These are phyloP conservation scores for Cryptoblepharus egeriae DNA, from an alignment of 2,797 vertebrate species.

Conservation along the genomic window DNA sequence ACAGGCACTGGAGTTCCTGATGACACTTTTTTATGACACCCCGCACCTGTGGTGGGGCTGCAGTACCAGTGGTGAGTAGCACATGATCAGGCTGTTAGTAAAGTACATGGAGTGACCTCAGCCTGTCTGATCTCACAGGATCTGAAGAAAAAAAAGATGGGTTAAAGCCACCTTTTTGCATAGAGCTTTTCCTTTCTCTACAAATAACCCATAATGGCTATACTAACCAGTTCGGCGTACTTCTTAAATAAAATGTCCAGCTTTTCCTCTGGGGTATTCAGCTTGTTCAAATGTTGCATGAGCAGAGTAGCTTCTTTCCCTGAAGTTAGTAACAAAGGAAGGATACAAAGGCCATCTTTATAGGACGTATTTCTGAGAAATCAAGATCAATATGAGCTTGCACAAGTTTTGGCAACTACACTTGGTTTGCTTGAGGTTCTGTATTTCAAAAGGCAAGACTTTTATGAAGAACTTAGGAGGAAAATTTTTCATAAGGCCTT, in stretches of 20 bases:
- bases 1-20: too few relatives aligned
- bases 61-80: too few relatives aligned
- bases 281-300: conserved; percentile 84
- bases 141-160: not conserved
- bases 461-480: not conserved
- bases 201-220: conserved; percentile 16
- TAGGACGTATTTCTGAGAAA: not conserved
- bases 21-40: too few relatives aligned
- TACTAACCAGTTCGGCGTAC: conserved; percentile 90
- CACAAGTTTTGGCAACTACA: not conserved
- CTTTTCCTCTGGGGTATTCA: conserved; percentile 86
- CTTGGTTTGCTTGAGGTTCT: not conserved
- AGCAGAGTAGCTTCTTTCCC: conserved; percentile 89
- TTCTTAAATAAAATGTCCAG: conserved; percentile 87
- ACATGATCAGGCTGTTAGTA: too few relatives aligned
- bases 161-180: not conserved
- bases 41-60: too few relatives aligned
- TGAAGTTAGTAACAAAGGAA: conserved; percentile 65
- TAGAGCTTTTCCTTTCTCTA: not conserved
- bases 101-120: too few relatives aligned
- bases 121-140: too few relatives aligned
- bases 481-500: not conserved
- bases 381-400: not conserved
- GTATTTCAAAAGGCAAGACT: not conserved
- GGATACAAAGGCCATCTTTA: conserved; percentile 16